phyloP scores from a whole-genome alignment of 2,797 vertebrate genomes.

The Channa striata region DNA sequence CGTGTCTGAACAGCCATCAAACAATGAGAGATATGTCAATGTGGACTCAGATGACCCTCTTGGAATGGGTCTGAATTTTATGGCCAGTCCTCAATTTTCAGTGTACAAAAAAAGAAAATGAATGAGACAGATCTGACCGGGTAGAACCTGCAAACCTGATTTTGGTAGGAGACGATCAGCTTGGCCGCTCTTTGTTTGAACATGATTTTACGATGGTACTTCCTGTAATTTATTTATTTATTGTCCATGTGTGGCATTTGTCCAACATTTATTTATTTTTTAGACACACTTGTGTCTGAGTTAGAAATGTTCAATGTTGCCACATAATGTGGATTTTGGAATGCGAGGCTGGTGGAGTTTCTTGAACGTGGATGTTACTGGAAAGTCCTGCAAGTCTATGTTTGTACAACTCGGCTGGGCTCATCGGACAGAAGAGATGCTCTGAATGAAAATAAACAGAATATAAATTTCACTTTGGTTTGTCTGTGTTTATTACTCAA shows the following conservation, averaged over 20 bases:
- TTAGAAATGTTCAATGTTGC: constrained; percentile 8
- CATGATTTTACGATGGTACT: neutral
- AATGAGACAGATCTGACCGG: neutral
- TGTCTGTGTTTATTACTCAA: constrained; percentile 1
- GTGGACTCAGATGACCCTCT: constrained; percentile 80
- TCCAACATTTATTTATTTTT: constrained; percentile 34
- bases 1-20: constrained; percentile 22
- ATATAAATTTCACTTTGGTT: constrained; percentile 15
- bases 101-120: constrained; percentile 49
- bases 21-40: constrained; percentile 50
- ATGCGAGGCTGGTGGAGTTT: neutral
- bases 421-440: constrained; percentile 5
- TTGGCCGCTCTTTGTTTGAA: constrained; percentile 11
- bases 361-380: neutral
- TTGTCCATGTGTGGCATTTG: constrained; percentile 31
- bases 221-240: constrained; percentile 68
- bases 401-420: constrained; percentile 24
- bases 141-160: constrained; percentile 11
- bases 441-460: constrained; percentile 42
- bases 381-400: constrained; percentile 15
- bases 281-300: constrained; percentile 10
- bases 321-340: neutral
- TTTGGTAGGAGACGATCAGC: constrained; percentile 18
- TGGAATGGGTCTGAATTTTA: constrained; percentile 61
- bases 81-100: constrained; percentile 79